Conservation (phyloP, 2,888 invertebrate genomes). For the Heliconius ismenius region DNA sequence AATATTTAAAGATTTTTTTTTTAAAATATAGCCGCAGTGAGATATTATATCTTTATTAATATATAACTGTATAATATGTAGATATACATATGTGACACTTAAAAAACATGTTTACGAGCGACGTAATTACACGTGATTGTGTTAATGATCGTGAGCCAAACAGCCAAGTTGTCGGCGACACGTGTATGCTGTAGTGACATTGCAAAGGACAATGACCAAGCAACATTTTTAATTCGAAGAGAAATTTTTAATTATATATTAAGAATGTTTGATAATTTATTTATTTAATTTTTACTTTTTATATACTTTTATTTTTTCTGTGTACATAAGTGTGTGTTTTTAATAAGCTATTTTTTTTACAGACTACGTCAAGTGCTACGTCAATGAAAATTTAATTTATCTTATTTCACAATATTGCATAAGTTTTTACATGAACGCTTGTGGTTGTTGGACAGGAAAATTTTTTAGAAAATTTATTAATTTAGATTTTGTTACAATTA, state of each 20-base stretch:
- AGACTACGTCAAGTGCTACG: neutral
- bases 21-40: neutral
- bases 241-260: neutral
- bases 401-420: constrained; percentile 5
- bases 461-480: neutral
- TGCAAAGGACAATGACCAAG: constrained; percentile 32
- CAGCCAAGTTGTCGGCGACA: constrained; percentile 5
- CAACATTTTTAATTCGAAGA: neutral
- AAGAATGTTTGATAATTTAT: neutral
- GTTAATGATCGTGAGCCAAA: constrained; percentile 23
- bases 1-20: neutral
- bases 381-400: neutral
- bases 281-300: neutral
- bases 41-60: neutral
- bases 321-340: neutral
- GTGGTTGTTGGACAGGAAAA: neutral
- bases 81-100: neutral
- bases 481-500: neutral
- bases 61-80: neutral
- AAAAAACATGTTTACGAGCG: neutral
- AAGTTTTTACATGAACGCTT: neutral
- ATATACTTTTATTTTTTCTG: neutral
- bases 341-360: neutral
- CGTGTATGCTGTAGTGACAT: constrained; percentile 28
- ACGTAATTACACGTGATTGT: constrained; percentile 26